phyloP scores from a whole-genome alignment of 2,113 vertebrate genomes.

The Capreolus pygargus region DNA sequence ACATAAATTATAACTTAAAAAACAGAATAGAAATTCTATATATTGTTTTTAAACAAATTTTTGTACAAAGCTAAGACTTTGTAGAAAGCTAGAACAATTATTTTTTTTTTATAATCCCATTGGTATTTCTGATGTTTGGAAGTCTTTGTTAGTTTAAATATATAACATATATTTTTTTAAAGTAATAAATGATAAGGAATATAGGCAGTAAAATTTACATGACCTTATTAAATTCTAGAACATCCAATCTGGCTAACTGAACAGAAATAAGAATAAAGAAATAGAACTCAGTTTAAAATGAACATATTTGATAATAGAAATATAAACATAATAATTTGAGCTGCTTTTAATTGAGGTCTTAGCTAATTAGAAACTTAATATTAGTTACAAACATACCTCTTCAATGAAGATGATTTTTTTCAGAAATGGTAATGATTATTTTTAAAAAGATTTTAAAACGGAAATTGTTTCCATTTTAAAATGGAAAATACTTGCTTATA shows the following conservation, averaged over 20 bases:
- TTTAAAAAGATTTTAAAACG: neutral
- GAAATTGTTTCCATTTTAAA: neutral
- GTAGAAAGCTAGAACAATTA: neutral
- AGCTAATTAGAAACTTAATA: neutral
- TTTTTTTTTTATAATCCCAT: neutral
- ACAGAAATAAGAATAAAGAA: neutral
- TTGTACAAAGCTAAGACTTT: neutral
- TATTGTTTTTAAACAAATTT: neutral
- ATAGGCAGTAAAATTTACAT: neutral
- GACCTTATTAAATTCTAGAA: neutral
- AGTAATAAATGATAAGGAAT: neutral
- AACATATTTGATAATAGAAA: neutral
- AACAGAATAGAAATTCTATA: neutral
- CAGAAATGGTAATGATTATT: neutral
- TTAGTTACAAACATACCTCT: neutral
- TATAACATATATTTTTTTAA: neutral
- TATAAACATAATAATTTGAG: neutral
- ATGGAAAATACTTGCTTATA: neutral
- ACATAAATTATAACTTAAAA: neutral
- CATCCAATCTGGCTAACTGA: neutral
- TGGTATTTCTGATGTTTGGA: neutral
- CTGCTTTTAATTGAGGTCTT: neutral
- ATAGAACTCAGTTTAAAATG: neutral
- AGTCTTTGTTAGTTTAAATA: neutral
- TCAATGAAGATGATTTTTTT: neutral